These are phyloP conservation scores for Chaenogobius annularis DNA, from an alignment of 2,113 vertebrate genomes.

Conservation along the genomic window DNA sequence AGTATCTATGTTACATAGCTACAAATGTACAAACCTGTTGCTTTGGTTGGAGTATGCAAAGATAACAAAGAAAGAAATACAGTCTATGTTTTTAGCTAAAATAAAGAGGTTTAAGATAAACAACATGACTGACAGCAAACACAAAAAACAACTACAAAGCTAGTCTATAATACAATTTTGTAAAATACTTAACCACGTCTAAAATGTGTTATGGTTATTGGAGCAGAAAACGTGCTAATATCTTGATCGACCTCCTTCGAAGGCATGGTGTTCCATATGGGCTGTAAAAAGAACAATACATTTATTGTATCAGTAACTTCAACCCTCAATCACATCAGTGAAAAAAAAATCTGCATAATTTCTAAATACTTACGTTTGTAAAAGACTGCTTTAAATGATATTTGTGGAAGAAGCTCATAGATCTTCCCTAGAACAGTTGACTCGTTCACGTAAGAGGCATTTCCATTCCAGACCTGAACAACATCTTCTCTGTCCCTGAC, in stretches of 20 bases:
- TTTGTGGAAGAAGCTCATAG: slow-evolving; percentile 87
- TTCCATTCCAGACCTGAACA: slow-evolving; percentile 96
- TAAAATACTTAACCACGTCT: slow-evolving; percentile 11
- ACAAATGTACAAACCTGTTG: slow-evolving; percentile 28
- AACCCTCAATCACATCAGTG: too few relatives aligned
- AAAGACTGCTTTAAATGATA: slow-evolving; percentile 91
- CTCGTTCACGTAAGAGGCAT: slow-evolving; percentile 85
- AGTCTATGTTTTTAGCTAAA: slow-evolving; percentile 19
- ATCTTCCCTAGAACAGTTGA: slow-evolving; percentile 90
- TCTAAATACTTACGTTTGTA: slow-evolving; percentile 91
- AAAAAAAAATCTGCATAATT: background rate
- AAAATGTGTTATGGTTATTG: slow-evolving; percentile 16
- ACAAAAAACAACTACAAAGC: background rate
- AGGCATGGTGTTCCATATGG: slow-evolving; percentile 93
- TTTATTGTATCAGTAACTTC: background rate
- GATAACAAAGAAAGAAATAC: slow-evolving; percentile 38
- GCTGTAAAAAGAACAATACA: slow-evolving; percentile 77
- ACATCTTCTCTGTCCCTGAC: slow-evolving; percentile 91
- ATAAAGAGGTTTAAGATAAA: slow-evolving; percentile 22
- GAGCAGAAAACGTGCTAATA: slow-evolving; percentile 76
- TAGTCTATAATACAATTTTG: slow-evolving; percentile 14
- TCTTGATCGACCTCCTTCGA: slow-evolving; percentile 88
- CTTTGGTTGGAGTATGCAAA: slow-evolving; percentile 39
- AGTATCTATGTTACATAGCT: slow-evolving; percentile 31
- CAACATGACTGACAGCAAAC: slow-evolving; percentile 8